Evolutionary conservation across 1,140 invertebrate genomes (phyloP).

Genomic region (Heliconius hewitsoni): DNA sequence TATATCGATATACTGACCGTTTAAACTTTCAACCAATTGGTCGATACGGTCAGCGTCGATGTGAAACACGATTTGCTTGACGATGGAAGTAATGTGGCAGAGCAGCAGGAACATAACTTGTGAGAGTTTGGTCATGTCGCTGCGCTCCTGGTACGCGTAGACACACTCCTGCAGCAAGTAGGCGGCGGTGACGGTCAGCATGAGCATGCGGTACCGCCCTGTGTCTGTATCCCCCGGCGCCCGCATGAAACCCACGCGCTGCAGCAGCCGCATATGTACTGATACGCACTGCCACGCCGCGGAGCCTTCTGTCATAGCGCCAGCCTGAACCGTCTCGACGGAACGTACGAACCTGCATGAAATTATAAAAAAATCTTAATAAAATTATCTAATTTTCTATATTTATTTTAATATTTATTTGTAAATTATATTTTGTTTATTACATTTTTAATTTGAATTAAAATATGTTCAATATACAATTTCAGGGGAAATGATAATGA

Average conservation of each 20-base stretch:
- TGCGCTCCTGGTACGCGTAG: conserved; percentile 58
- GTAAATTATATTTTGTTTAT: background rate
- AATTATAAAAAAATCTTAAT: background rate
- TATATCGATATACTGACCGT: conserved; percentile 43
- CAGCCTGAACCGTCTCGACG: background rate
- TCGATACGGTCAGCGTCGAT: conserved; percentile 52
- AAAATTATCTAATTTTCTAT: background rate
- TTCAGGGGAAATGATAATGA: background rate
- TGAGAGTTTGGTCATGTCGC: conserved; percentile 61
- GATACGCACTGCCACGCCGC: conserved; percentile 34
- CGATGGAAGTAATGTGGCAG: conserved; percentile 68
- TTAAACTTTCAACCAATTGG: conserved; percentile 47
- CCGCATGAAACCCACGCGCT: conserved; percentile 40
- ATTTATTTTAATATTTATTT: background rate
- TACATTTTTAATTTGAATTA: background rate
- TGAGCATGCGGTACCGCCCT: conserved; percentile 47
- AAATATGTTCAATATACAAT: background rate
- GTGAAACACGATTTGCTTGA: conserved; percentile 65
- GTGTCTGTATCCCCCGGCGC: conserved; percentile 9
- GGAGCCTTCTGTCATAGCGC: background rate
- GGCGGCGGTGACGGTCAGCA: conserved; percentile 45
- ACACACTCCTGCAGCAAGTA: conserved; percentile 63
- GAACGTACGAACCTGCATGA: background rate
- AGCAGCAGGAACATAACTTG: conserved; percentile 71
- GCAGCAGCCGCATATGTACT: conserved; percentile 40